Evolutionary conservation across 1,140 invertebrate genomes (phyloP).

Genomic region (Spodoptera litura): DNA sequence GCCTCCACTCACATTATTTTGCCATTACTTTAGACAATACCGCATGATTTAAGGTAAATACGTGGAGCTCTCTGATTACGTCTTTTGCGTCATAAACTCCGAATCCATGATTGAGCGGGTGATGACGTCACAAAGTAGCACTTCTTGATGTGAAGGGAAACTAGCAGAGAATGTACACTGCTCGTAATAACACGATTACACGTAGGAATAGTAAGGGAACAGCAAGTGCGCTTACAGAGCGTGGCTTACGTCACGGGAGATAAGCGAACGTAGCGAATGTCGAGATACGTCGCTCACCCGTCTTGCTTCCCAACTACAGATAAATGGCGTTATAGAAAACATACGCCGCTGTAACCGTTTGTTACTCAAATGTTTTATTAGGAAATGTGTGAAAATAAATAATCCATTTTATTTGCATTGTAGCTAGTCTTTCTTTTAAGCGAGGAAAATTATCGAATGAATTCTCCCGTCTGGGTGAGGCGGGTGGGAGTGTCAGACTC

Average conservation of each 20-base stretch:
- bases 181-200: conserved; percentile 35
- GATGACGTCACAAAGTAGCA: conserved; percentile 1
- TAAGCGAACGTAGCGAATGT: conserved; percentile 39
- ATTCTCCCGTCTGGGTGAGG: too few species aligned
- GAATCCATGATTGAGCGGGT: neutral
- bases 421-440: too few species aligned
- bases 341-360: neutral
- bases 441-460: too few species aligned
- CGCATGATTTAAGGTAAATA: conserved; percentile 62
- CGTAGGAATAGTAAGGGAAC: conserved; percentile 17
- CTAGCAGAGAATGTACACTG: neutral
- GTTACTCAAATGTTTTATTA: too few species aligned
- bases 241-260: conserved; percentile 39
- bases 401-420: too few species aligned
- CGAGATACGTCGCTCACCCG: conserved; percentile 13
- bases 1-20: conserved; percentile 70
- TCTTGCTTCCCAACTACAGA: conserved; percentile 3
- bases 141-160: conserved; percentile 5
- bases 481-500: too few species aligned
- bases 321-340: neutral
- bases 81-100: conserved; percentile 33
- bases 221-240: conserved; percentile 33
- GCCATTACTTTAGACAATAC: conserved; percentile 71
- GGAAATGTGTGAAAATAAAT: too few species aligned
- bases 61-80: conserved; percentile 43